Conservation (phyloP, 2,888 invertebrate species). For the Oscheius myriophilus region DNA sequence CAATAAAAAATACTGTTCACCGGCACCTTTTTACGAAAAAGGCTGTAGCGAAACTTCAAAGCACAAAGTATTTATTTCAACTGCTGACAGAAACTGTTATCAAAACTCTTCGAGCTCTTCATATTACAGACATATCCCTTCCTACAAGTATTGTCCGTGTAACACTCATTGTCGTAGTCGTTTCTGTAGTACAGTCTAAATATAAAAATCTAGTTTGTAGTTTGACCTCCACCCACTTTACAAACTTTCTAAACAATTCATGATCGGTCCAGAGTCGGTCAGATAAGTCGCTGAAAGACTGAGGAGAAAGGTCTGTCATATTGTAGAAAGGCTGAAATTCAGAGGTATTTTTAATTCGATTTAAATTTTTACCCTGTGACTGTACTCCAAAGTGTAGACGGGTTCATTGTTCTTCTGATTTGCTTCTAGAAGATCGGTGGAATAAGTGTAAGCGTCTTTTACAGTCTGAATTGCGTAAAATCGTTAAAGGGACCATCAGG, state of each 20-base stretch:
- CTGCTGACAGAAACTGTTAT: constrained; percentile 45
- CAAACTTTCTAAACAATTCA: constrained; percentile 50
- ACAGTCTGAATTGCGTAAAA: constrained; percentile 39
- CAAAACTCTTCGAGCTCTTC: constrained; percentile 52
- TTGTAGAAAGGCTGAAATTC: constrained; percentile 39
- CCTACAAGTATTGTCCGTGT: constrained; percentile 38
- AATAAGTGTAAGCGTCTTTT: constrained; percentile 56
- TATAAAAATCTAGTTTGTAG: too few species aligned
- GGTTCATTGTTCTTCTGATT: constrained; percentile 51
- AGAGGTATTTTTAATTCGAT: not conserved
- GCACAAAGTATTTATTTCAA: too few species aligned
- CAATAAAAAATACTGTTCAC: too few species aligned
- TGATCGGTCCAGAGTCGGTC: constrained; percentile 45
- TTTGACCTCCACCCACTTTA: constrained; percentile 29
- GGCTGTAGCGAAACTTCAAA: too few species aligned
- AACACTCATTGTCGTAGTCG: constrained; percentile 46
- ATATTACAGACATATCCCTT: constrained; percentile 45
- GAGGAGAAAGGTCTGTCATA: constrained; percentile 58
- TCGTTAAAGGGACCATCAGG: too few species aligned
- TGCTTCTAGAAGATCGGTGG: constrained; percentile 53
- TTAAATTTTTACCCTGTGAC: constrained; percentile 2
- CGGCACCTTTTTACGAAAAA: too few species aligned
- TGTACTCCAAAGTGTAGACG: constrained; percentile 49
- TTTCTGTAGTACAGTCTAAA: constrained; percentile 38
- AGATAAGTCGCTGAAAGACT: constrained; percentile 52